A percentile compares a stretch with the other conserved stretches of the same genome.
Evolutionary conservation across 2,888 invertebrate genomes (phyloP).

Genomic region (Ophion slaviceki): DNA sequence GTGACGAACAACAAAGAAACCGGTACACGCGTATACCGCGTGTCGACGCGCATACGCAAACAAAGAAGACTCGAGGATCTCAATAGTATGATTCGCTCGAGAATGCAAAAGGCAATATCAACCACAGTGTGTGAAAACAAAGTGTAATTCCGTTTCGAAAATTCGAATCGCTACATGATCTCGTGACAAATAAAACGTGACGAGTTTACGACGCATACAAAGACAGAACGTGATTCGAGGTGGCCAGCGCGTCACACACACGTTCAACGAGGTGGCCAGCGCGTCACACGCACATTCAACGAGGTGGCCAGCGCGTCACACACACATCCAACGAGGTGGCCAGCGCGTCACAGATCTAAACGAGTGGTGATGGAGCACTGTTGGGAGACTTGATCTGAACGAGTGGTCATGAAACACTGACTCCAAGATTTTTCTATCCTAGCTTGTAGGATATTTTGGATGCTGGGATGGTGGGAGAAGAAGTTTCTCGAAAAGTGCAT

Average conservation of each 20-base stretch:
- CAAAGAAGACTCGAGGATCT: slow-evolving; percentile 1
- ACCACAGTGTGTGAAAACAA: neutral
- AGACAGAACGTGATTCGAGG: neutral
- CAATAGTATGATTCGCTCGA: neutral
- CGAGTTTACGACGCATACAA: neutral
- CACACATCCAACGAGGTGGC: no score
- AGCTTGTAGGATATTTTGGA: no score
- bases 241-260: neutral
- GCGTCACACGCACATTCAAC: neutral
- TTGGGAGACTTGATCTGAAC: no score
- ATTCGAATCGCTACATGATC: neutral
- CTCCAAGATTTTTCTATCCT: no score
- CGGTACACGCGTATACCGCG: neutral
- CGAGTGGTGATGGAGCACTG: no score
- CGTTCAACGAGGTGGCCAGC: neutral
- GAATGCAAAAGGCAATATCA: neutral
- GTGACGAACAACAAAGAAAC: neutral
- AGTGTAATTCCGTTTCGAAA: neutral
- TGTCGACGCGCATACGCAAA: neutral
- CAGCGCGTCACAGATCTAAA: no score
- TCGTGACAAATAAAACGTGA: slow-evolving; percentile 8
- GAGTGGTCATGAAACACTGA: no score
- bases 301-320: no score
- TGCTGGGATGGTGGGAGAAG: no score
- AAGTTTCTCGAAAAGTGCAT: no score